Evolutionary conservation across 2,888 invertebrate genomes (phyloP).

Genomic region (Heliconius sara): DNA sequence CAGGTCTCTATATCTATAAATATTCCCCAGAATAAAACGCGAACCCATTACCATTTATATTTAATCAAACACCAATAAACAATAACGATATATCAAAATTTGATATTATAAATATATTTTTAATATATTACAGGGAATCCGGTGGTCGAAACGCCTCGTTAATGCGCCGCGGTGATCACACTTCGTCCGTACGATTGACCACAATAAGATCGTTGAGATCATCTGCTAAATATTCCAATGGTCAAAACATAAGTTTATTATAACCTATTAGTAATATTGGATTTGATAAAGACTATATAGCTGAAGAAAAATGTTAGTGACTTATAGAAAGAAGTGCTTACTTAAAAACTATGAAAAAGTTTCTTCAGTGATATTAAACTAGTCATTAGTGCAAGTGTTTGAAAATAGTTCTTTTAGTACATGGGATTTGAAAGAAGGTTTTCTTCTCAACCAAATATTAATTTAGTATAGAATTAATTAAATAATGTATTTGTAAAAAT

Average conservation of each 20-base stretch:
- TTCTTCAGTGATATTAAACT: constrained; percentile 34
- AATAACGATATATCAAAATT: not conserved
- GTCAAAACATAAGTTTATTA: constrained; percentile 72
- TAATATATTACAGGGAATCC: constrained; percentile 66
- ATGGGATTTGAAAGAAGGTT: not conserved
- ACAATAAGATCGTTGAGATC: constrained; percentile 72
- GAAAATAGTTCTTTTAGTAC: constrained; percentile 1
- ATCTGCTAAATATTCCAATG: constrained; percentile 73
- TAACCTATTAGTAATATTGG: constrained; percentile 55
- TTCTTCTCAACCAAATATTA: constrained; percentile 7
- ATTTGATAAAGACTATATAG: constrained; percentile 5
- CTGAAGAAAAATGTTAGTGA: constrained; percentile 38
- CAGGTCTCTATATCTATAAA: too few relatives aligned
- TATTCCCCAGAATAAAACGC: too few relatives aligned
- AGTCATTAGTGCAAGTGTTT: constrained; percentile 38
- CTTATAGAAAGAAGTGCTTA: not conserved
- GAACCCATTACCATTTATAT: too few relatives aligned
- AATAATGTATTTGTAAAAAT: not conserved
- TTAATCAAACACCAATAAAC: too few relatives aligned
- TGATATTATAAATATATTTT: constrained; percentile 7
- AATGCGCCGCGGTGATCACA: constrained; percentile 72
- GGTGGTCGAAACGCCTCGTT: constrained; percentile 71
- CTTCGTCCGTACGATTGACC: constrained; percentile 73
- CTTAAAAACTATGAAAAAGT: not conserved
- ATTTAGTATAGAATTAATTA: not conserved